phyloP scores from a whole-genome alignment of 2,113 vertebrate genomes.

The Bos javanicus region DNA sequence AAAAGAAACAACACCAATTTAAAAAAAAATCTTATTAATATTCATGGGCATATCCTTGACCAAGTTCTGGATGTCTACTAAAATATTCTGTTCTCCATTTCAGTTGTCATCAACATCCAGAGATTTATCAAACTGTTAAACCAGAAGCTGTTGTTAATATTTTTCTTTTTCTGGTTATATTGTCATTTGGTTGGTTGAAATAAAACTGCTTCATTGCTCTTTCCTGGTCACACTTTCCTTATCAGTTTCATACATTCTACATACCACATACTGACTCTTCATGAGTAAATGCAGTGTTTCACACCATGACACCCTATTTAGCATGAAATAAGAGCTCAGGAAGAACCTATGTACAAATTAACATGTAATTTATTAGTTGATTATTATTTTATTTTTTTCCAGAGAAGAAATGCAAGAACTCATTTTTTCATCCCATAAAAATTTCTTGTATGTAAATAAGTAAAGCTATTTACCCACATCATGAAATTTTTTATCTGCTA shows the following conservation, averaged over 20 bases:
- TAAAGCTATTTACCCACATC: background rate
- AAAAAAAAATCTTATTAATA: background rate
- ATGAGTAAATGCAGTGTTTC: background rate
- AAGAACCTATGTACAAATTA: background rate
- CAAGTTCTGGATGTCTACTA: background rate
- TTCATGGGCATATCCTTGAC: background rate
- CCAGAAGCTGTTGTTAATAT: background rate
- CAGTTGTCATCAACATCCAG: background rate
- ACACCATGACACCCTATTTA: background rate
- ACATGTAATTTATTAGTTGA: background rate
- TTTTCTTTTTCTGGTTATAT: background rate
- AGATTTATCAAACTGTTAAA: background rate
- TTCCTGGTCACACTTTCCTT: background rate
- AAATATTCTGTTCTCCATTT: background rate
- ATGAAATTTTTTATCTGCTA: background rate
- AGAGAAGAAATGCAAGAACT: background rate
- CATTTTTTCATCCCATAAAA: background rate
- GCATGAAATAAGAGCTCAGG: background rate
- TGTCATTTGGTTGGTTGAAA: constrained; percentile 7
- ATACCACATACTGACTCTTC: background rate
- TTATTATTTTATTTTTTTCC: background rate
- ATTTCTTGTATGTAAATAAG: background rate
- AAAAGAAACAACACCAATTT: background rate
- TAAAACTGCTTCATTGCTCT: background rate
- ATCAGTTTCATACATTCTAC: background rate